These are phyloP conservation scores for Tipula unca DNA, from an alignment of 2,888 invertebrate genomes.

Conservation along the genomic window DNA sequence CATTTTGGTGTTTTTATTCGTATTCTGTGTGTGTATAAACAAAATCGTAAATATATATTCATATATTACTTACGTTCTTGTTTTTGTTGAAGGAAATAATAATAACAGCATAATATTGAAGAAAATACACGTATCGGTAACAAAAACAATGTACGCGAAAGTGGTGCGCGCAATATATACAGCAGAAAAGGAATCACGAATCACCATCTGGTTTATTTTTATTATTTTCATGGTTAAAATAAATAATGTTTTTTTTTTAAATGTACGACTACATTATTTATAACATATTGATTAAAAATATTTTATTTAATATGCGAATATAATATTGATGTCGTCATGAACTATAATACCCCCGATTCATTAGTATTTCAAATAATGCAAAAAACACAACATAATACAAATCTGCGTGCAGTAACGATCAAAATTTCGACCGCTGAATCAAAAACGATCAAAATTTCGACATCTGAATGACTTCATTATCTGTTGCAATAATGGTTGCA, in stretches of 20 bases:
- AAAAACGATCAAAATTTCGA: too few species aligned
- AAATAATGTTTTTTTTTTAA: background rate
- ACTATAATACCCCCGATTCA: too few species aligned
- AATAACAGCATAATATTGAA: background rate
- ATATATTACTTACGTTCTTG: background rate
- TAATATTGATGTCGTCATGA: background rate
- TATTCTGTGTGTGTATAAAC: background rate
- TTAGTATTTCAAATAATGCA: too few species aligned
- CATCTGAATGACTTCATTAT: too few species aligned
- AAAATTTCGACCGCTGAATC: too few species aligned
- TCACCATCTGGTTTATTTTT: background rate
- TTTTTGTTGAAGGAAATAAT: background rate
- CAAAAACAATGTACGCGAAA: too few species aligned
- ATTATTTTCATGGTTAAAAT: background rate
- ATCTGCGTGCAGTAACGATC: too few species aligned
- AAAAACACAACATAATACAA: too few species aligned
- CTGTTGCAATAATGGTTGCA: too few species aligned
- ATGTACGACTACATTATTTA: background rate
- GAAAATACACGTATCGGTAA: background rate
- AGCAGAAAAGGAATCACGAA: background rate
- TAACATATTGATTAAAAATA: background rate
- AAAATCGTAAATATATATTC: background rate
- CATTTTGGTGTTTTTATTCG: background rate
- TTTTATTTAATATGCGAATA: background rate
- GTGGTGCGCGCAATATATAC: background rate